Conservation (phyloP, 2,888 invertebrate species). For the Xanthia togata region DNA sequence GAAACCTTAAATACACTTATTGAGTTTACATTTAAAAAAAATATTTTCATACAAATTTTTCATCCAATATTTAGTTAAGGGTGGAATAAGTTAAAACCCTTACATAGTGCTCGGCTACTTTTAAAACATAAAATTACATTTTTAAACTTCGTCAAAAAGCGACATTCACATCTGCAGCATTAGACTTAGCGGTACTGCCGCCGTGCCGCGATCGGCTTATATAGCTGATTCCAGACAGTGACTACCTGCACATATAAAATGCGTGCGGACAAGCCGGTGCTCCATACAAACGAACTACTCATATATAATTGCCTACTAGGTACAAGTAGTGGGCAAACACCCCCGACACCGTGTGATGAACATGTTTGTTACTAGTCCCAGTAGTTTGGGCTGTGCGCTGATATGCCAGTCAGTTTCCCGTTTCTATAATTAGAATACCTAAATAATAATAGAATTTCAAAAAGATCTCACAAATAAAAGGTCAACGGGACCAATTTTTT, state of each 20-base stretch:
- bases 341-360: not conserved
- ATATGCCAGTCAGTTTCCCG: not conserved
- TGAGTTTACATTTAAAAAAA: not conserved
- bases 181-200: not conserved
- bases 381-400: not conserved
- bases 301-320: not conserved
- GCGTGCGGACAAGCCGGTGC: not conserved
- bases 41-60: not conserved
- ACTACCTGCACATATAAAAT: not conserved
- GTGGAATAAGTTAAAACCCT: no score
- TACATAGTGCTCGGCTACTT: not conserved
- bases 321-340: not conserved
- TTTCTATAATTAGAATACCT: not conserved
- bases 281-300: not conserved
- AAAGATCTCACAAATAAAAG: not conserved
- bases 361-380: not conserved
- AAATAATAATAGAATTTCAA: not conserved
- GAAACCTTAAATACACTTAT: not conserved
- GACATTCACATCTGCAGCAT: not conserved
- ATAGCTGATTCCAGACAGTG: not conserved
- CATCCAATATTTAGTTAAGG: not conserved
- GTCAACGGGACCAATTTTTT: not conserved
- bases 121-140: no score
- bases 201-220: not conserved
- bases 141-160: no score